Evolutionary conservation across 2,797 vertebrate genomes (phyloP).

Genomic region (Diceros bicornis): DNA sequence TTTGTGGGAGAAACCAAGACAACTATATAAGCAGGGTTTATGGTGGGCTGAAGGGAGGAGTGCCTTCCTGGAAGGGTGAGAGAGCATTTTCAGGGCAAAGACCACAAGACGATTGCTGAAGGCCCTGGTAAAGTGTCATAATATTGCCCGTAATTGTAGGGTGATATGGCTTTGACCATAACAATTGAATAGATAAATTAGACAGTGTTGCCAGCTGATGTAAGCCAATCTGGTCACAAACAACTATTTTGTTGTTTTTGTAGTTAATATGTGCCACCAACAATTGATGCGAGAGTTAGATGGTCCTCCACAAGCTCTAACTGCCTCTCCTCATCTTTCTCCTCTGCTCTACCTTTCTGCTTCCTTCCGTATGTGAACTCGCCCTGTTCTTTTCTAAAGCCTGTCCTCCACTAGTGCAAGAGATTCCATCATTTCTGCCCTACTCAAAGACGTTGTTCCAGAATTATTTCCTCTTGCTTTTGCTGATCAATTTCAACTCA

Average conservation of each 20-base stretch:
- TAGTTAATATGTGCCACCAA: neutral
- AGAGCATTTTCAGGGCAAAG: neutral
- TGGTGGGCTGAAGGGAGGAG: neutral
- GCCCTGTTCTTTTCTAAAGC: neutral
- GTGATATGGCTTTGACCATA: neutral
- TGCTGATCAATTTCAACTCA: neutral
- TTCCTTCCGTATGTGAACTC: neutral
- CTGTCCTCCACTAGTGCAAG: neutral
- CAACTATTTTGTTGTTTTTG: neutral
- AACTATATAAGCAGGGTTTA: neutral
- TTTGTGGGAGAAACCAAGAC: slow-evolving; percentile 13
- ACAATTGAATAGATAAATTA: neutral
- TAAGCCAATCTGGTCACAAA: neutral
- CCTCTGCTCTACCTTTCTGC: neutral
- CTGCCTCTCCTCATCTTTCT: neutral
- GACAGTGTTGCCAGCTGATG: neutral
- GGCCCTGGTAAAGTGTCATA: neutral
- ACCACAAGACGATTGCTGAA: neutral
- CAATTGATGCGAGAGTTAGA: neutral
- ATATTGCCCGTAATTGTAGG: neutral
- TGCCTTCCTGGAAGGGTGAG: neutral
- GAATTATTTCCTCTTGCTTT: neutral
- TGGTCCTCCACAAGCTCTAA: neutral
- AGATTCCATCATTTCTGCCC: neutral
- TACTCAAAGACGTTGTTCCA: neutral